Conservation (phyloP, 2,113 vertebrate species). For the Mastomys natalensis region DNA sequence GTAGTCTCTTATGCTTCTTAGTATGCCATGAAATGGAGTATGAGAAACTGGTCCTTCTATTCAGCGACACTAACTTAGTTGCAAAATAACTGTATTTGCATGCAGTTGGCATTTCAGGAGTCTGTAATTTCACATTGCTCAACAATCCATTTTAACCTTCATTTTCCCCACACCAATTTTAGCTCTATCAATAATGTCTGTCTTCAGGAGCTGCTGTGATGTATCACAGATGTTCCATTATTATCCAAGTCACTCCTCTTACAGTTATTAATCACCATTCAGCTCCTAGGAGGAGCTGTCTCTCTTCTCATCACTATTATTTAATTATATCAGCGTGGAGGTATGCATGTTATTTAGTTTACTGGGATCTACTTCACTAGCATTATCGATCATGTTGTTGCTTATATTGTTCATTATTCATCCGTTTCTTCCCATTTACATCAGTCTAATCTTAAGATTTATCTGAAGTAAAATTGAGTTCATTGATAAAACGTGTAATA, state of each 20-base stretch:
- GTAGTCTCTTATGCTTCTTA: background rate
- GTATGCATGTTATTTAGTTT: too few species aligned
- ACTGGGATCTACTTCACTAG: background rate
- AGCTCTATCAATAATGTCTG: background rate
- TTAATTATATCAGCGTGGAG: background rate
- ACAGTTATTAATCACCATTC: background rate
- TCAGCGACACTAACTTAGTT: background rate
- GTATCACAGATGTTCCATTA: background rate
- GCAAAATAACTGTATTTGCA: background rate
- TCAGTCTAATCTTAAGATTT: background rate
- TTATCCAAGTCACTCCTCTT: background rate
- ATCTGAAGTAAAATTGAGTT: background rate
- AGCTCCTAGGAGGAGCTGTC: too few species aligned
- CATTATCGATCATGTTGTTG: background rate
- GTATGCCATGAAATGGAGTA: too few species aligned
- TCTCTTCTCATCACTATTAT: background rate
- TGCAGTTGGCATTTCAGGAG: background rate
- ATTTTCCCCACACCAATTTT: background rate
- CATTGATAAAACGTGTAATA: too few species aligned
- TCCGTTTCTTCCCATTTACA: background rate
- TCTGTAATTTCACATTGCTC: background rate
- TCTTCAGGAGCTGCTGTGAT: background rate
- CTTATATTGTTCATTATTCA: too few species aligned
- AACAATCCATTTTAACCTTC: background rate
- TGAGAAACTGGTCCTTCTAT: background rate